Evolutionary conservation across 2,888 invertebrate species (phyloP).

Genomic region (Hipparchia semele): DNA sequence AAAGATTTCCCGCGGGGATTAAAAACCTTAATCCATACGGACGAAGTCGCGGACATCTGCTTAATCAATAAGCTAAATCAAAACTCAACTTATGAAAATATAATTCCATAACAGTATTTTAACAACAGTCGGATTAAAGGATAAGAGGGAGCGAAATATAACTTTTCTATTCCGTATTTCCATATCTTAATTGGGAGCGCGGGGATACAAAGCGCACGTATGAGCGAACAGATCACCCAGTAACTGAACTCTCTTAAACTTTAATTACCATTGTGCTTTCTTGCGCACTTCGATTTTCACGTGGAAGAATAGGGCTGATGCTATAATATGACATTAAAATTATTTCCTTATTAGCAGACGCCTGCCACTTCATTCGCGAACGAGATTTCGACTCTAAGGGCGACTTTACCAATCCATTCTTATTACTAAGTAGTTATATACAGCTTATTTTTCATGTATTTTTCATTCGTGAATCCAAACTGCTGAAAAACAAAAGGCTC

Average conservation of each 20-base stretch:
- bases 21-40: no score
- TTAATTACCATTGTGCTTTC: conserved; percentile 35
- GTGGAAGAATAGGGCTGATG: conserved; percentile 25
- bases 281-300: conserved; percentile 27
- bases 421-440: neutral
- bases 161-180: neutral
- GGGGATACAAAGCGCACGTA: conserved; percentile 20
- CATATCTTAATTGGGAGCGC: conserved; percentile 1
- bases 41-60: no score
- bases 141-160: neutral
- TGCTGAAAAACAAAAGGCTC: conserved; percentile 22
- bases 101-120: no score
- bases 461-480: conserved; percentile 19
- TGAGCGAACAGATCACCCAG: conserved; percentile 14
- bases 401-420: neutral
- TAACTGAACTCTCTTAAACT: conserved; percentile 29
- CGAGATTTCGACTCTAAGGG: no score
- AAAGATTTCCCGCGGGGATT: no score
- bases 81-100: no score
- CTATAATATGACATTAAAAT: neutral
- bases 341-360: no score
- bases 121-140: conserved; percentile 5
- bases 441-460: conserved; percentile 4
- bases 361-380: no score
- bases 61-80: no score